These are phyloP conservation scores for Pseudococcus jackbeardsleyi DNA, from an alignment of 2,888 invertebrate genomes.

Conservation along the genomic window DNA sequence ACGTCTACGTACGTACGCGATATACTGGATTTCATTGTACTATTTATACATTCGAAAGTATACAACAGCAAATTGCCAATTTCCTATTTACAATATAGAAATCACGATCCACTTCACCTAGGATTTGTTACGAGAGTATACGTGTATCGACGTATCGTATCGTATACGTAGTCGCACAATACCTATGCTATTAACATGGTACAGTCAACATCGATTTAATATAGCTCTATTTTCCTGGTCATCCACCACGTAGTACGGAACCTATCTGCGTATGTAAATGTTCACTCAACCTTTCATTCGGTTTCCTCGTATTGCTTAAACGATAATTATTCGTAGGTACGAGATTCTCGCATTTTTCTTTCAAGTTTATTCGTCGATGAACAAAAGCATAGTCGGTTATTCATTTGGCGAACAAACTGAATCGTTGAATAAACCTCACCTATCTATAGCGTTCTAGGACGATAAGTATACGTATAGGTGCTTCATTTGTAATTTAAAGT, in stretches of 20 bases:
- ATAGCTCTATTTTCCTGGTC: not conserved
- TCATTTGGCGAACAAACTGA: conserved; percentile 8
- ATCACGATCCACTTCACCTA: conserved; percentile 14
- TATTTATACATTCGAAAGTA: not conserved
- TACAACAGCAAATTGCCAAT: conserved; percentile 25
- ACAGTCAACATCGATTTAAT: conserved; percentile 8
- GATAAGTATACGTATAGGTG: not conserved
- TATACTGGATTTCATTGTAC: not conserved
- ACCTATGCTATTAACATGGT: conserved; percentile 5
- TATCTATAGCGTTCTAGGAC: not conserved
- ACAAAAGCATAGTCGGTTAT: not conserved
- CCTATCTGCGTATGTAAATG: not conserved
- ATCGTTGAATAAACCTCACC: conserved; percentile 17
- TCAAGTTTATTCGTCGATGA: conserved; percentile 15
- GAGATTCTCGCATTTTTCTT: conserved; percentile 33
- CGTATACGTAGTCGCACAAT: not conserved
- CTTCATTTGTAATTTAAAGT: not conserved
- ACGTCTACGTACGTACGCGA: not conserved
- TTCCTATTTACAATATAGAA: conserved; percentile 18
- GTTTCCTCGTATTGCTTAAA: conserved; percentile 19
- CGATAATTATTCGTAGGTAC: conserved; percentile 19
- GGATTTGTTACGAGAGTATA: not conserved
- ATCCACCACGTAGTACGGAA: not conserved
- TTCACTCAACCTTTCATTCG: conserved; percentile 20
- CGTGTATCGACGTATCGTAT: too few species aligned